Base-by-base conservation (phyloP, 2,797 vertebrate genomes). In the Pipistrellus pipistrellus region DNA sequence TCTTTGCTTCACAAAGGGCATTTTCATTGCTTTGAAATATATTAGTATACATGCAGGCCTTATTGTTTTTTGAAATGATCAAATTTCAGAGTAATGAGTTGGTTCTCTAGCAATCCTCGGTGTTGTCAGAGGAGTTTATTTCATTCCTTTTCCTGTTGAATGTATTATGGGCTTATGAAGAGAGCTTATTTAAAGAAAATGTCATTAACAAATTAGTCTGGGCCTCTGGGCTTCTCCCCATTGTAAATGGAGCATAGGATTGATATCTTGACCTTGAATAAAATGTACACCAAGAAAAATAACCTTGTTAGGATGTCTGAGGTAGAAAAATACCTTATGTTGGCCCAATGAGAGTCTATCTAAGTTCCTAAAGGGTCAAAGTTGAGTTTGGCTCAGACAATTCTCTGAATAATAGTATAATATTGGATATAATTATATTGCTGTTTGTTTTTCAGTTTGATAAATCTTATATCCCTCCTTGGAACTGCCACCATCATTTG, bases 161-260 rank as follows among this genome's bases (percentile, higher is more conserved):
- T 95, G 53, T 87, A 64, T 95, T 91, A 64, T 84, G 48, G 38
- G 48, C 44, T 93, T 94, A 90, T 11, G 23, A 95, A 87, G 88
- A 92, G 64, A 92, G 27, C 12, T 92, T 94, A 94, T 90, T 87
- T 95, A 88, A 93, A 95, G 69, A 72, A 93, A 96, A 88, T 88
- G 53, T 90, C 62, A 81, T 92, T 64, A 93, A 86, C 75, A 86
- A 92, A 93, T 95, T 88, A 82, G 87, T 88, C 38, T 66, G 83
- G 25, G 69, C 25, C 64, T 88, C 46, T 93, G 46, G 72, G 72
- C 84, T 91, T 93, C 80, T 97, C 59, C 75, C 27, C 88, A 69
- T 72, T 92, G 89, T 84, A 91, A 91, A 66, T 91, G 87, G 92
- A 92, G 86, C 80, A 25, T 72, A 71, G 82, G 55, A 94, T 83